Percentiles rank a stretch among this genome's conserved stretches.
Conservation (phyloP, 2,113 vertebrate species). For the Setophaga petechia region DNA sequence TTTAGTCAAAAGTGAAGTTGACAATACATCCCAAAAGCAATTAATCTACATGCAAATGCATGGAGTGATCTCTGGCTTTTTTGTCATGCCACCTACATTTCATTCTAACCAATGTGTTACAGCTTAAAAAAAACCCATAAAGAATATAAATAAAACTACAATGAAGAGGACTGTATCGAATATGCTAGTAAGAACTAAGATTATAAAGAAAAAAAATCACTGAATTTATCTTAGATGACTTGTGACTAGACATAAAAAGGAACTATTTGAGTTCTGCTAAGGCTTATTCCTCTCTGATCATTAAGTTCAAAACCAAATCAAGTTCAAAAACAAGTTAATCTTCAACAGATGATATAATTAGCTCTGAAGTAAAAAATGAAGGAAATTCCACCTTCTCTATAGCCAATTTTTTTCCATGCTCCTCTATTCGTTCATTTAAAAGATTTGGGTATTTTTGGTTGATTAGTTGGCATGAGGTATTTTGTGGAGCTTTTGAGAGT, state of each 20-base stretch:
- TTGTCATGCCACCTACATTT: neutral
- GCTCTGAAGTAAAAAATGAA: neutral
- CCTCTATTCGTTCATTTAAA: neutral
- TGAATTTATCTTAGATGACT: neutral
- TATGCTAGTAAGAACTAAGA: neutral
- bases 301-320: neutral
- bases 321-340: neutral
- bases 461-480: neutral
- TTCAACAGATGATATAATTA: neutral
- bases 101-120: neutral
- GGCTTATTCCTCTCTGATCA: neutral
- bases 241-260: neutral
- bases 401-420: neutral
- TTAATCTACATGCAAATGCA: neutral
- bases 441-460: neutral
- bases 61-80: neutral
- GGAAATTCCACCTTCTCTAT: neutral
- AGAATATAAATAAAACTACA: neutral
- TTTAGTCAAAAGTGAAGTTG: neutral
- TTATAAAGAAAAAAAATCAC: neutral
- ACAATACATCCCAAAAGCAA: neutral
- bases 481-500: neutral
- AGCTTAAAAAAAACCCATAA: fast-evolving
- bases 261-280: neutral
- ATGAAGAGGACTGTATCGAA: neutral